Percentiles rank a stretch among this genome's conserved stretches.
phyloP scores from a whole-genome alignment of 2,888 invertebrate genomes.

The Heliconius aoede region DNA sequence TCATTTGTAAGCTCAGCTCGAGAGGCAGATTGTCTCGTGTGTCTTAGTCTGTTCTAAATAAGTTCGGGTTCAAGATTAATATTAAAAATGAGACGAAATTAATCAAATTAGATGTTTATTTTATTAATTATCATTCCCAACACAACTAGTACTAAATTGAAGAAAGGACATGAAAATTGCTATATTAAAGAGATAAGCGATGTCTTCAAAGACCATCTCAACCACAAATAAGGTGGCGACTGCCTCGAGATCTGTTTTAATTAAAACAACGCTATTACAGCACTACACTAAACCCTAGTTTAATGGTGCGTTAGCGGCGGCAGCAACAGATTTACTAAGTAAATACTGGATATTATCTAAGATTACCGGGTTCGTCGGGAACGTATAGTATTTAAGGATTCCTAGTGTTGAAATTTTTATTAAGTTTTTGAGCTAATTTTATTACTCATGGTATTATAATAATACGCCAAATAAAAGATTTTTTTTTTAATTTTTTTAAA shows the following conservation, averaged over 20 bases:
- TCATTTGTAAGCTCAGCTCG: background rate
- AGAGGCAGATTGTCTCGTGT: background rate
- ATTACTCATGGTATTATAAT: background rate
- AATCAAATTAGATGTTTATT: background rate
- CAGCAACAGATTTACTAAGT: slow-evolving; percentile 41
- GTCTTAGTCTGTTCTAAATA: background rate
- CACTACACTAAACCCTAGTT: slow-evolving; percentile 38
- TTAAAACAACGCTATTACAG: slow-evolving; percentile 40
- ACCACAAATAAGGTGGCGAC: slow-evolving; percentile 41
- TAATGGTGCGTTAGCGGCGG: slow-evolving; percentile 41
- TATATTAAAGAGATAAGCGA: background rate
- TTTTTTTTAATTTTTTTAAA: background rate
- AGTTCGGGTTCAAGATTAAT: background rate
- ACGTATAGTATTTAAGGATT: background rate
- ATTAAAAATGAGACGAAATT: background rate
- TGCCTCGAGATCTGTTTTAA: slow-evolving; percentile 38
- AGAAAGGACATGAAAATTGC: background rate
- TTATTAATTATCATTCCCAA: background rate
- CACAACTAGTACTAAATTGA: background rate
- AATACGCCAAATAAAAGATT: background rate
- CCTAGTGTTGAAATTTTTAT: slow-evolving; percentile 12
- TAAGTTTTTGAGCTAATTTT: background rate
- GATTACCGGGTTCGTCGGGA: slow-evolving; percentile 25
- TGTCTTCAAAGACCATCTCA: slow-evolving; percentile 31
- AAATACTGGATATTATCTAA: slow-evolving; percentile 40